A percentile compares a stretch with the other conserved stretches of the same genome.
These are phyloP conservation scores for Nannoperca obscura DNA, from an alignment of 2,797 vertebrate genomes.

Conservation along the genomic window DNA sequence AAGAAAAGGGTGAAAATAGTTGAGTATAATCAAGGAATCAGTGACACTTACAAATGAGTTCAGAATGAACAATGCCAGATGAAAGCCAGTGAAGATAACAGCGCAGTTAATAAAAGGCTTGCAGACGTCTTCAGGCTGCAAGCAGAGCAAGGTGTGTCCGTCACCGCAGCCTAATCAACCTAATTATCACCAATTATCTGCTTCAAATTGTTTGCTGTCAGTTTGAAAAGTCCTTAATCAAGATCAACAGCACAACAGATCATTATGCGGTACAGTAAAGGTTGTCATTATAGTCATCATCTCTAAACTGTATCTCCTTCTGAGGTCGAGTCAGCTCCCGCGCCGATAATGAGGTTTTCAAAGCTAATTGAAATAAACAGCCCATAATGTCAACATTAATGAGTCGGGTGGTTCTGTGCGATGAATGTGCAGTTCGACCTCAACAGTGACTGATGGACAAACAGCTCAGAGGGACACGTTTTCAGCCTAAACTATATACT, in stretches of 20 bases:
- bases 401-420: constrained; percentile 12
- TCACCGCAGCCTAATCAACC: constrained; percentile 64
- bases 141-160: constrained; percentile 50
- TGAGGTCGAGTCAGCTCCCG: constrained; percentile 42
- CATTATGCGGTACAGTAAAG: constrained; percentile 60
- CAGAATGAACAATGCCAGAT: constrained; percentile 43
- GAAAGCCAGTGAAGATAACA: constrained; percentile 47
- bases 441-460: constrained; percentile 16
- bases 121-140: constrained; percentile 20
- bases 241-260: constrained; percentile 71
- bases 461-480: background rate
- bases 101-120: constrained; percentile 11
- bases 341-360: constrained; percentile 62
- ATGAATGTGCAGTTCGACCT: constrained; percentile 28
- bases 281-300: constrained; percentile 55
- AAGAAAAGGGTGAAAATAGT: constrained; percentile 27
- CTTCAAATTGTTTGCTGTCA: constrained; percentile 73
- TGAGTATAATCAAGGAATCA: constrained; percentile 40
- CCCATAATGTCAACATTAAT: constrained; percentile 56
- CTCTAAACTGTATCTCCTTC: constrained; percentile 47
- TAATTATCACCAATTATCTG: constrained; percentile 78
- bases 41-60: constrained; percentile 59
- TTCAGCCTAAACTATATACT: background rate
- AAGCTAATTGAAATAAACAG: constrained; percentile 76
- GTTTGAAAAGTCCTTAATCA: constrained; percentile 70